These are phyloP conservation scores for Spialia ferax DNA, from an alignment of 2,888 invertebrate genomes.

Conservation along the genomic window DNA sequence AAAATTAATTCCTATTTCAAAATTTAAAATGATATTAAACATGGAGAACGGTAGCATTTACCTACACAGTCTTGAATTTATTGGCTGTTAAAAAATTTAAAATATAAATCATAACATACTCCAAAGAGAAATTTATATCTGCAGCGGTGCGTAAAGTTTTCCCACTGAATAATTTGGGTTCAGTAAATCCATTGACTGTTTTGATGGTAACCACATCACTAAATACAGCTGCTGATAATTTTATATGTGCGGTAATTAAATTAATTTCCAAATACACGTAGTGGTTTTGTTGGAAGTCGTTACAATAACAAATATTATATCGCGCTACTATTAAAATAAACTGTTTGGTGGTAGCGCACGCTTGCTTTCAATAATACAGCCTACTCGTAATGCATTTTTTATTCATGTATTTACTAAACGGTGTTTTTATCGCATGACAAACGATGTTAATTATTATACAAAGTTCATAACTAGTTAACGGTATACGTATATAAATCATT, in stretches of 20 bases:
- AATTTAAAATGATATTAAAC: not conserved
- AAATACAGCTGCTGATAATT: constrained; percentile 55
- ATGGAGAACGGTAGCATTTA: constrained; percentile 5
- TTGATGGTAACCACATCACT: constrained; percentile 45
- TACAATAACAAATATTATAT: constrained; percentile 22
- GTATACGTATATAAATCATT: no score
- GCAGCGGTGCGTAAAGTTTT: constrained; percentile 30
- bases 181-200: constrained; percentile 34
- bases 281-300: constrained; percentile 51
- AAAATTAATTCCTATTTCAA: not conserved
- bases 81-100: constrained; percentile 15
- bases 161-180: constrained; percentile 29
- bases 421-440: no score
- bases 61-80: not conserved
- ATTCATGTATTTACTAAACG: no score
- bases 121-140: constrained; percentile 30
- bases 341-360: not conserved
- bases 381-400: not conserved
- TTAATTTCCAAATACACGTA: constrained; percentile 55
- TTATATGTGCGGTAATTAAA: constrained; percentile 60
- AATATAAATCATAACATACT: not conserved
- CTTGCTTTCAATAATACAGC: not conserved
- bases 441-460: no score
- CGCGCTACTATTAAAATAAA: constrained; percentile 2
- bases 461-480: no score